phyloP scores from a whole-genome alignment of 2,888 invertebrate genomes.

The Limnephilus rhombicus region DNA sequence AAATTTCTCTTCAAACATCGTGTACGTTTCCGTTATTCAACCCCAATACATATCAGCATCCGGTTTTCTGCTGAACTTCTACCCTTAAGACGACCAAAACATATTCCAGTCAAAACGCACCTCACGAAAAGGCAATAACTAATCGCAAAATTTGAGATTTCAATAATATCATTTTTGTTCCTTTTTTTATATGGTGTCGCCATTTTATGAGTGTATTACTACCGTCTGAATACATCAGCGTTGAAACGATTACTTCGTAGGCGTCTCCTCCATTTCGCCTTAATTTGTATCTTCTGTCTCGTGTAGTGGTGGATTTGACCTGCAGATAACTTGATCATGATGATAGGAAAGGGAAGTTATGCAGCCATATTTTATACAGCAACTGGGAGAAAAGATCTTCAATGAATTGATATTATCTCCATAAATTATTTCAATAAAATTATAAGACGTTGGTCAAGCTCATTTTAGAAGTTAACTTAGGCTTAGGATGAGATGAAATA shows the following conservation, averaged over 20 bases:
- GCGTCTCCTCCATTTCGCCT: not conserved
- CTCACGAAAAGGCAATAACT: not conserved
- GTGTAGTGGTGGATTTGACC: not conserved
- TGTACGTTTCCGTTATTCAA: constrained; percentile 2
- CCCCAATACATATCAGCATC: not conserved
- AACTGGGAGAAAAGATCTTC: too few species aligned
- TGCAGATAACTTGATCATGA: not conserved
- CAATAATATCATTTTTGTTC: not conserved
- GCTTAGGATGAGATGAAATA: not conserved
- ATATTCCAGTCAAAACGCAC: not conserved
- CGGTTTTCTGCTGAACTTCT: not conserved
- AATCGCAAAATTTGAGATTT: not conserved
- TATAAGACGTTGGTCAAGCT: not conserved
- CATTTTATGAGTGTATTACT: not conserved
- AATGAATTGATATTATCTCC: too few species aligned
- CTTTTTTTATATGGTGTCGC: not conserved
- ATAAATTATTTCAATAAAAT: not conserved
- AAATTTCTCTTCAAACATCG: not conserved
- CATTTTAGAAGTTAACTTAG: not conserved
- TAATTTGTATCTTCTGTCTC: not conserved
- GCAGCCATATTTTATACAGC: not conserved
- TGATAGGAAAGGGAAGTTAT: not conserved
- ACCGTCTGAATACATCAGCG: not conserved
- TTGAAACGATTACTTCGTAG: not conserved
- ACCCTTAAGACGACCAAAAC: not conserved